Percentiles rank a stretch among this genome's conserved stretches.
phyloP scores from a whole-genome alignment of 2,888 invertebrate species.

The Morpho achilles region DNA sequence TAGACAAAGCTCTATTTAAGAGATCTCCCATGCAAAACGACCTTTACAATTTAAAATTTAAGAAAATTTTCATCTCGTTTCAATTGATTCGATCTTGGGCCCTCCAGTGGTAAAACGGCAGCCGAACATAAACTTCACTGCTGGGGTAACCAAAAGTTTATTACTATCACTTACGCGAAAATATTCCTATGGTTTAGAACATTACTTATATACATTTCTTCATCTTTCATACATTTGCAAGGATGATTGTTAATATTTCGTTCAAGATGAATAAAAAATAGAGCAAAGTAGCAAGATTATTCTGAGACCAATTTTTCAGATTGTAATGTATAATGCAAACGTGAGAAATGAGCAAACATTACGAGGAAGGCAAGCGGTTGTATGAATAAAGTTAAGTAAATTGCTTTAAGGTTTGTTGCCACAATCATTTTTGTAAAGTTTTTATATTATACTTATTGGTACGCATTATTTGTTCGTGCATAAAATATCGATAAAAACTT shows the following conservation, averaged over 20 bases:
- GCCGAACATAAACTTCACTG: no score
- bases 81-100: no score
- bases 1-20: no score
- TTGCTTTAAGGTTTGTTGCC: conserved; percentile 11
- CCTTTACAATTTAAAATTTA: no score
- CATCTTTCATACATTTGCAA: neutral
- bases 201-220: no score
- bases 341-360: conserved; percentile 16
- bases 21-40: no score
- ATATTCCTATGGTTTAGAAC: neutral
- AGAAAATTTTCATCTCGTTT: no score
- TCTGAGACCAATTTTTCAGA: conserved; percentile 10
- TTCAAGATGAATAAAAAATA: neutral
- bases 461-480: neutral
- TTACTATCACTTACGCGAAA: no score
- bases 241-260: conserved; percentile 1
- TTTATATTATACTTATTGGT: conserved; percentile 4
- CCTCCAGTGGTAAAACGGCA: no score
- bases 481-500: no score
- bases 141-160: no score
- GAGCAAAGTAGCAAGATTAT: conserved; percentile 5
- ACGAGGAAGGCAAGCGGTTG: conserved; percentile 8
- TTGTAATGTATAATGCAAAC: conserved; percentile 13
- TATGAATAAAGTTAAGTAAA: conserved; percentile 10
- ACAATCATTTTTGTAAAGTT: conserved; percentile 10